Evolutionary conservation across 2,797 vertebrate genomes (phyloP), one percentile per base, ranked within the genome.

Genomic region (Morelia viridis): DNA sequence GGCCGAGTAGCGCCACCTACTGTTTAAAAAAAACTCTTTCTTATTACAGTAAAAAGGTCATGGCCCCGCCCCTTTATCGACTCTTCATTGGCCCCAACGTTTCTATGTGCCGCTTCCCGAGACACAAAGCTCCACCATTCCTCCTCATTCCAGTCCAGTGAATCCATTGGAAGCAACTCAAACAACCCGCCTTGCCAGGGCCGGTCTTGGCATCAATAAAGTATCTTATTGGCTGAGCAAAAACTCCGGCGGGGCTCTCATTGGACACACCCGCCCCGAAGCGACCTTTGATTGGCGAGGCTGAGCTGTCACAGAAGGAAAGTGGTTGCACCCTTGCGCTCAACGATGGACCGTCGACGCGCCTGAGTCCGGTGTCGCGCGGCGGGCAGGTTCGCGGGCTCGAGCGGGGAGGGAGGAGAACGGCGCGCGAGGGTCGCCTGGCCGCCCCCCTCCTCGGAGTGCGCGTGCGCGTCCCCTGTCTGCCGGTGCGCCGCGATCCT

Each of bases 11-110:
- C 8, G 1, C 35, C 71, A 22, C 19, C 35, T 80, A 80, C 35
- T 80, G 71, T 41, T 46, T 4, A 31, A n/a, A 31, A 56, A 19
- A 35, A 71, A 35, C 35, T 87, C n/a, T 41, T 46, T 24, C 11
- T 41, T 58, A 17, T 41, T 41, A 41, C 6, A 0, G 9, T 4
- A 10, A 12, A 0, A 19, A 2, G 0, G 12, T 19, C 5, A 4
- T 9, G 0, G 22, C 46, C n/a, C 11, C 85, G 11, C 35, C 68
- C 71, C 5, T 35, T 80, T 28, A 1, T 3, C 3, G 0, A 12
- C 5, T 19, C 60, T 50, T 31, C 22, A 90, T 92, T 90, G 88
- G 83, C 9, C 31, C 19, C 28, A 22, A 24, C 2, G 8, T 3
- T 87, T 1, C 64, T 56, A 46, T 3, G 9, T 22, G 46, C 87